Conservation (phyloP, 2,113 vertebrate species). For the Nibea albiflora region DNA sequence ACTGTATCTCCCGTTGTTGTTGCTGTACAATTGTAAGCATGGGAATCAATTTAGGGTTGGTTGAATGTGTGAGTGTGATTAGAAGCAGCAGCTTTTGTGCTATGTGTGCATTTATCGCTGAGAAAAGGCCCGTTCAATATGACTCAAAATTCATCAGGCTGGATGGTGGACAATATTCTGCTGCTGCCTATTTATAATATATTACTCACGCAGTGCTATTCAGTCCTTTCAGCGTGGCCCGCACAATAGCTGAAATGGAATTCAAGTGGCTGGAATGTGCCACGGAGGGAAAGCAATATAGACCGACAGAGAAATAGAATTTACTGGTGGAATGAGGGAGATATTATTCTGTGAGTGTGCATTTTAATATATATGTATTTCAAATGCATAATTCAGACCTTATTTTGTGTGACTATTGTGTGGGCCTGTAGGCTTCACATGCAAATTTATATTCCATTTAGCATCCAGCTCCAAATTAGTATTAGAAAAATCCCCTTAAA, state of each 20-base stretch:
- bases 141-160: constrained; percentile 55
- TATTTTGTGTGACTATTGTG: constrained; percentile 14
- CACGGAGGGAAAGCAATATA: constrained; percentile 45
- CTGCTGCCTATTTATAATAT: constrained; percentile 62
- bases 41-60: constrained; percentile 20
- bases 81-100: constrained; percentile 45
- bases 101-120: constrained; percentile 35
- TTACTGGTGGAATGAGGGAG: background rate
- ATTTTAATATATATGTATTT: constrained; percentile 33
- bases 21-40: constrained; percentile 14
- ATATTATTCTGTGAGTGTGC: background rate
- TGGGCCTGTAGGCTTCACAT: background rate
- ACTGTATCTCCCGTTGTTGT: constrained; percentile 15
- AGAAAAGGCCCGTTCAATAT: constrained; percentile 46
- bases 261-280: constrained; percentile 37
- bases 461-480: background rate
- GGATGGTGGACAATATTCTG: constrained; percentile 50
- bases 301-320: constrained; percentile 33
- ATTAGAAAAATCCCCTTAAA: background rate
- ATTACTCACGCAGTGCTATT: constrained; percentile 53
- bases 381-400: constrained; percentile 26
- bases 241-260: constrained; percentile 45
- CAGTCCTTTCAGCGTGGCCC: background rate
- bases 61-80: constrained; percentile 42
- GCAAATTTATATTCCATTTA: constrained; percentile 2